Conservation (phyloP, 2,797 vertebrate genomes). For the Acestrorhynchus altus region DNA sequence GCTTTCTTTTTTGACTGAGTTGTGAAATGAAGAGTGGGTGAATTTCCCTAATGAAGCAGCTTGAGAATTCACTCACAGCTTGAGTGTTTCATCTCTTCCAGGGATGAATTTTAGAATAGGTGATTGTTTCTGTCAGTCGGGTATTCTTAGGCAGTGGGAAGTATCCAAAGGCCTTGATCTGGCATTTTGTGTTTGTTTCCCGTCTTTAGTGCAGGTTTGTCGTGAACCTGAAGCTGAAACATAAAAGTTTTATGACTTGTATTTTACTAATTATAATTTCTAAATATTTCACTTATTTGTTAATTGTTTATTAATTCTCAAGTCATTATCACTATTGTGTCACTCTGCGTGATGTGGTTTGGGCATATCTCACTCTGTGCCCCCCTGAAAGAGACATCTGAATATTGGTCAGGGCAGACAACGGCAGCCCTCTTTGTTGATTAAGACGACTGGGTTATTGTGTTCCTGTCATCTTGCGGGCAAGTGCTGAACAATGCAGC, state of each 20-base stretch:
- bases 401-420: conserved; percentile 55
- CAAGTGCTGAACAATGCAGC: conserved; percentile 55
- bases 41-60: conserved; percentile 5
- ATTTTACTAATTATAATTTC: background rate
- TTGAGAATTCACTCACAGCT: conserved; percentile 5
- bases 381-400: conserved; percentile 46
- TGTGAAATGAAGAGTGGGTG: background rate
- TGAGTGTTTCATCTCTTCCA: conserved; percentile 10
- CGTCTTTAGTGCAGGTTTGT: background rate
- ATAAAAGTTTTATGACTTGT: background rate
- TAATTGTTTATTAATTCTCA: conserved; percentile 25
- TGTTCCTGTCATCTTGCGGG: conserved; percentile 51
- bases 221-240: background rate
- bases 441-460: conserved; percentile 62
- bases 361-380: conserved; percentile 38
- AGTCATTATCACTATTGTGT: conserved; percentile 3
- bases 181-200: background rate
- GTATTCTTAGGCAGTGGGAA: background rate
- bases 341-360: background rate
- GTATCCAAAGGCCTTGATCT: background rate
- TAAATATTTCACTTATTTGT: conserved; percentile 12
- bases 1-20: background rate
- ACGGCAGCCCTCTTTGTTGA: conserved; percentile 50
- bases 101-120: conserved; percentile 6
- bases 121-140: background rate